Evolutionary conservation across 2,888 invertebrate species (phyloP).

Genomic region (Rhogogaster chlorosoma): DNA sequence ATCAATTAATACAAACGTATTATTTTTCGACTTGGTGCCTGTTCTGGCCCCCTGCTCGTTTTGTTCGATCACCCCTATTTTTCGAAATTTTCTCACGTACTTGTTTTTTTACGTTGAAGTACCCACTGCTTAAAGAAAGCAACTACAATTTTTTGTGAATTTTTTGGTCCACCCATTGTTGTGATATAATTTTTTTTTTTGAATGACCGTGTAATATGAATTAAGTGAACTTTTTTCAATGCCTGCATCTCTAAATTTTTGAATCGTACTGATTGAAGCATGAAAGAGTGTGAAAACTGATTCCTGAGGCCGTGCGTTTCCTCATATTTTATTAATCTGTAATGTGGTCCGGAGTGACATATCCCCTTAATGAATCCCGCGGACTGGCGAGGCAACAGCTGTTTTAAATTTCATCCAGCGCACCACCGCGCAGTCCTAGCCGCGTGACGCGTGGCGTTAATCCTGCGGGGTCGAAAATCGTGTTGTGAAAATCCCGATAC

Average conservation of each 20-base stretch:
- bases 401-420: not conserved
- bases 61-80: too few relatives aligned
- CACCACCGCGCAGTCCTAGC: not conserved
- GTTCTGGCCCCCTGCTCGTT: too few relatives aligned
- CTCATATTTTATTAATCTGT: not conserved
- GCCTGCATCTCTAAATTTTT: not conserved
- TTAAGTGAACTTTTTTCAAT: not conserved
- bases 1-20: too few relatives aligned
- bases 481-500: constrained; percentile 7
- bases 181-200: not conserved
- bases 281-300: not conserved
- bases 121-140: not conserved
- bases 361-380: not conserved
- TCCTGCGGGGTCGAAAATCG: constrained; percentile 18
- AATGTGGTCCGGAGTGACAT: not conserved
- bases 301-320: not conserved
- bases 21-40: too few relatives aligned
- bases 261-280: not conserved
- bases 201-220: not conserved
- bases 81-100: too few relatives aligned
- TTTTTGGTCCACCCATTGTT: not conserved
- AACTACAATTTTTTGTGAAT: not conserved
- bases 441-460: constrained; percentile 15
- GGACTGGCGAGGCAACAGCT: not conserved
- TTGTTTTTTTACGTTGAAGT: not conserved